Evolutionary conservation across 1,140 invertebrate genomes (phyloP), one percentile per base, ranked within the genome.

Genomic region (Magallana ariakensis): DNA sequence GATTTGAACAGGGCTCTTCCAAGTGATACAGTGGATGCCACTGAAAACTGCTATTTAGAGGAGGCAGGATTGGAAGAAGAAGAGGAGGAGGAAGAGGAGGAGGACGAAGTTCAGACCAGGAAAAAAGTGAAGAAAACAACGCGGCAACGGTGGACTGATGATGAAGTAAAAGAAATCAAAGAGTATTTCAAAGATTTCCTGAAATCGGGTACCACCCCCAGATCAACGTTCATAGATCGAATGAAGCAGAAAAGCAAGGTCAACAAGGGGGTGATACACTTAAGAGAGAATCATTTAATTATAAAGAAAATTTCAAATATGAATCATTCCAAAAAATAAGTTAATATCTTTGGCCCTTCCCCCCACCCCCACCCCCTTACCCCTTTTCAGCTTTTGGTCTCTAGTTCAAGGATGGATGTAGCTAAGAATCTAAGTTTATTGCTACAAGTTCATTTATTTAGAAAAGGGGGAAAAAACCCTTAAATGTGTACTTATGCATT

Each of bases 251-350:
- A 85, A 85, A 85, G 60, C 33, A 70, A 46, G 19, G 75, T 54
- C 33, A 54, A 85, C 19, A 26, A 55, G 33, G 84, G 84, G 15
- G 33, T 60, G 22, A 54, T 85, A 10, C 60, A 85, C 33, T 53
- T 70, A 15, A 60, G 84, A 75, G 84, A 26, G 16, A 85, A 85
- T 55, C 84, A 85, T 55, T 33, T 85, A 46, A 85, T 85, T 16
- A 75, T 85, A 15, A 85, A 85, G 75, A 85, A 85, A 55, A 85
- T 85, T 55, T 85, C 84, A 11, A 85, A 85, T 55, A 85, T 85
- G 84, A 85, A 85, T 60, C 84, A 85, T 53, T 15, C 84, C 53
- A 85, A 85, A 60, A 60, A 60, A 60, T 60, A 60, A 60, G 58
- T 60, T 60, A 60, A 60, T 60, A 81, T 60, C 58, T 13, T 60